Evolutionary conservation across 2,888 invertebrate genomes (phyloP).

Genomic region (Eupithecia pulchellata): DNA sequence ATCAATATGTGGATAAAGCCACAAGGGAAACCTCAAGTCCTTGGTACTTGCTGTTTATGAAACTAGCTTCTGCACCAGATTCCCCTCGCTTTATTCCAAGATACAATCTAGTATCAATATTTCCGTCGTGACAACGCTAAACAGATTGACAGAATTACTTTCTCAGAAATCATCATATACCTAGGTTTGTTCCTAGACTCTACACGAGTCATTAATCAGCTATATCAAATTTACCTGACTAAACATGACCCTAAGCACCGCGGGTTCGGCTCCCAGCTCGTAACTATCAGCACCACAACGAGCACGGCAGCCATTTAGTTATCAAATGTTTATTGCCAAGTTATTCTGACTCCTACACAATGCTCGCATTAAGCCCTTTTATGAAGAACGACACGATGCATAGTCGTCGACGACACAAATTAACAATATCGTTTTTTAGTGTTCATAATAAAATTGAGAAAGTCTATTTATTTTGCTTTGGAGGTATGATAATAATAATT

Average conservation of each 20-base stretch:
- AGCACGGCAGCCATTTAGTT: slow-evolving; percentile 18
- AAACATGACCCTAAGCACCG: neutral
- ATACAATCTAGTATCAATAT: neutral
- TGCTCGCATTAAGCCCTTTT: neutral
- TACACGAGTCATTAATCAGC: neutral
- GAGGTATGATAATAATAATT: no score
- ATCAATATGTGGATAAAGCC: slow-evolving; percentile 19
- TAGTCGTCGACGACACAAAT: neutral
- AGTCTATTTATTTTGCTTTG: neutral
- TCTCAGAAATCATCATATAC: no score
- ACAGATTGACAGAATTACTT: neutral
- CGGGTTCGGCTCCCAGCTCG: slow-evolving; percentile 6
- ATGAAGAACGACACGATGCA: neutral
- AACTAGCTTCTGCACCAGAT: neutral
- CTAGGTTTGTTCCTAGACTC: neutral
- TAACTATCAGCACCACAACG: slow-evolving; percentile 6
- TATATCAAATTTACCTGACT: neutral
- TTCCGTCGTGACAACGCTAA: neutral
- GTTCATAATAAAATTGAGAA: neutral
- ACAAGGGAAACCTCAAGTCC: slow-evolving; percentile 14
- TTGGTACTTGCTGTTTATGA: neutral
- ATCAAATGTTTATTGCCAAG: slow-evolving; percentile 24
- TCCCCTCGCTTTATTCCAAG: neutral
- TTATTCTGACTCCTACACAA: slow-evolving; percentile 21
- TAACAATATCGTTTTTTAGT: neutral